Conservation (phyloP, 2,113 vertebrate species). For the Catagonus wagneri region DNA sequence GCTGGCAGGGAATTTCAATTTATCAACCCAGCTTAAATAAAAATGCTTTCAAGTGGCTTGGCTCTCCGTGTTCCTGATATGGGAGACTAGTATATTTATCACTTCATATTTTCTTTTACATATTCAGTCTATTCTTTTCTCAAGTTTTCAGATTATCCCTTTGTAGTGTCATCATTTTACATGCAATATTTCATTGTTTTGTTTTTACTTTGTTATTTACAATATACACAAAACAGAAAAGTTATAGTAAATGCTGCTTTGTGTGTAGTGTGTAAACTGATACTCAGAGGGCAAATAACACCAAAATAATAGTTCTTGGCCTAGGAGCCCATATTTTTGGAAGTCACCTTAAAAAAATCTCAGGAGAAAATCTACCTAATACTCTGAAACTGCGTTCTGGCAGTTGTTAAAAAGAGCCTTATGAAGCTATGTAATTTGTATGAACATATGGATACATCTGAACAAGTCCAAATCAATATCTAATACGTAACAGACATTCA, state of each 20-base stretch:
- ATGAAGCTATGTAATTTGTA: neutral
- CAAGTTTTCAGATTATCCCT: conserved; percentile 76
- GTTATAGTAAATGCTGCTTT: conserved; percentile 84
- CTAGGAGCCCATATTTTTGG: conserved; percentile 55
- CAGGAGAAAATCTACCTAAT: conserved; percentile 28
- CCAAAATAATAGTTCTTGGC: conserved; percentile 82
- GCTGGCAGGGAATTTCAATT: conserved; percentile 61
- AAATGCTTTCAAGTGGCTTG: conserved; percentile 51
- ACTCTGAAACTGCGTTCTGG: conserved; percentile 8
- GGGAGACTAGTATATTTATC: conserved; percentile 23
- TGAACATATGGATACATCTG: neutral
- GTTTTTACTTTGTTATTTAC: conserved; percentile 85
- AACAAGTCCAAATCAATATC: neutral
- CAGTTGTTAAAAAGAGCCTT: conserved; percentile 8
- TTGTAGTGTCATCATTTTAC: conserved; percentile 82
- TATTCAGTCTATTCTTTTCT: conserved; percentile 75
- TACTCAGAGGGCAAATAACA: conserved; percentile 76
- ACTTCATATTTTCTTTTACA: conserved; percentile 57
- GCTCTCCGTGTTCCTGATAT: conserved; percentile 71
- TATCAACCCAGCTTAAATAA: conserved; percentile 54
- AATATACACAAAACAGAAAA: conserved; percentile 84
- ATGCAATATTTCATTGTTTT: conserved; percentile 82
- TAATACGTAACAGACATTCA: neutral
- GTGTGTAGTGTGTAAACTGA: conserved; percentile 79
- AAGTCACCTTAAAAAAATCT: conserved; percentile 57